Percentiles rank a stretch among this genome's conserved stretches.
Conservation (phyloP, 2,888 invertebrate genomes). For the Amiota mariae region DNA sequence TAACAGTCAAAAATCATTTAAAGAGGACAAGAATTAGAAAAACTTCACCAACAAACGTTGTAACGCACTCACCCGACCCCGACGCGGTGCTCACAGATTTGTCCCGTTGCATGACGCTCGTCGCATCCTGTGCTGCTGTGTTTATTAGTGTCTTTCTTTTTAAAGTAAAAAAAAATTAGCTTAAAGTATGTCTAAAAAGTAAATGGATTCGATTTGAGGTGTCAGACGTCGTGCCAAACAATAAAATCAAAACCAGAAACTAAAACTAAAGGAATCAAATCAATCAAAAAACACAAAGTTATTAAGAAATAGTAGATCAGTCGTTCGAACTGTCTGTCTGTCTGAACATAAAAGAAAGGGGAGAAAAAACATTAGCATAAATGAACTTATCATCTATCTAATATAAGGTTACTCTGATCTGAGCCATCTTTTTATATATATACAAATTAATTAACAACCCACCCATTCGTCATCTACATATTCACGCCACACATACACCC, state of each 20-base stretch:
- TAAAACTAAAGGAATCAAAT: conserved; percentile 52
- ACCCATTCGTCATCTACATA: conserved; percentile 30
- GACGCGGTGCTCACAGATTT: background rate
- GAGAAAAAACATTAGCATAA: background rate
- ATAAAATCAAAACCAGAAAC: background rate
- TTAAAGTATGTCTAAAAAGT: background rate
- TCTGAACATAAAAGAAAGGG: background rate
- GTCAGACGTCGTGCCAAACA: conserved; percentile 10
- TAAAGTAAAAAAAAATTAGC: conserved; percentile 11
- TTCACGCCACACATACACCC: conserved; percentile 38
- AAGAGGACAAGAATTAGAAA: too few species aligned
- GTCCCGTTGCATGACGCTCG: background rate
- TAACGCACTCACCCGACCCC: background rate
- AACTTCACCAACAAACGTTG: background rate
- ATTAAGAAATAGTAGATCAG: conserved; percentile 30
- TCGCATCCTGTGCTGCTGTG: background rate
- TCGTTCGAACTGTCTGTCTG: too few species aligned
- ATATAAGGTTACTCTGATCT: too few species aligned
- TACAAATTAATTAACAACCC: conserved; percentile 33
- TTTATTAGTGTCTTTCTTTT: conserved; percentile 5
- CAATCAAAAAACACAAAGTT: conserved; percentile 51
- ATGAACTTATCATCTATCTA: background rate
- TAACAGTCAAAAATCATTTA: too few species aligned
- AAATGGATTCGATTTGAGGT: background rate
- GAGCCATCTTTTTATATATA: conserved; percentile 6